Evolutionary conservation across 1,140 invertebrate genomes (phyloP), one percentile per base, ranked within the genome.

Genomic region (Nasonia giraulti): DNA sequence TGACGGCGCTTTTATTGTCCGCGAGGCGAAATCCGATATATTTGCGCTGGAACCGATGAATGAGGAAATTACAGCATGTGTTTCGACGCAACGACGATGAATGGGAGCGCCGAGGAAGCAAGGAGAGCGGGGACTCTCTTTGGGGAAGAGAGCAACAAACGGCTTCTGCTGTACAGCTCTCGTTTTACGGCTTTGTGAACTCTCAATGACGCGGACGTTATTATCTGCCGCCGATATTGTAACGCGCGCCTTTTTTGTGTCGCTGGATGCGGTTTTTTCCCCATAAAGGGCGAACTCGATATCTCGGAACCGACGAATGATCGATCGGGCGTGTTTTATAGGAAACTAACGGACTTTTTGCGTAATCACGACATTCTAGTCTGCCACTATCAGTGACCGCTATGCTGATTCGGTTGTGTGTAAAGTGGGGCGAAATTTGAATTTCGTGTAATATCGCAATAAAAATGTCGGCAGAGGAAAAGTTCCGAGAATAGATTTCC

Each of bases 401-500:
- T 40, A 40, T 7, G 5, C 40, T 8, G 40, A 44, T 44, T 44
- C 10, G 1, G 40, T 7, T 44, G 6, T 1, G 10, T 44, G 40
- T 44, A 44, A 5, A 44, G 8, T 44, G 40, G 40, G 6, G 40
- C 40, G 10, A 11, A 44, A 44, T 44, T 44, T 20, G 55, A 33
- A 71, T 71, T 71, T 33, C 47, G 74, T 44, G 40, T 71, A 33
- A 73, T 66, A 50, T 66, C 73, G 50, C 47, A 87, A 50, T 40
- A 76, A 80, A 76, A 37, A 76, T 33, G 23, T 17, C 23, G n/a
- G 27, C 27, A 69, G 20, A 80, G 31, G 7, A 37, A 68, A 31
- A 71, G 27, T 81, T 11, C 74, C 50, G 78, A 80, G 80, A 87
- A 85, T 82, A 76, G 68, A 82, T 75, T 85, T 85, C 83, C 83